phyloP scores from a whole-genome alignment of 2,797 vertebrate genomes.

The Pagetopsis macropterus region DNA sequence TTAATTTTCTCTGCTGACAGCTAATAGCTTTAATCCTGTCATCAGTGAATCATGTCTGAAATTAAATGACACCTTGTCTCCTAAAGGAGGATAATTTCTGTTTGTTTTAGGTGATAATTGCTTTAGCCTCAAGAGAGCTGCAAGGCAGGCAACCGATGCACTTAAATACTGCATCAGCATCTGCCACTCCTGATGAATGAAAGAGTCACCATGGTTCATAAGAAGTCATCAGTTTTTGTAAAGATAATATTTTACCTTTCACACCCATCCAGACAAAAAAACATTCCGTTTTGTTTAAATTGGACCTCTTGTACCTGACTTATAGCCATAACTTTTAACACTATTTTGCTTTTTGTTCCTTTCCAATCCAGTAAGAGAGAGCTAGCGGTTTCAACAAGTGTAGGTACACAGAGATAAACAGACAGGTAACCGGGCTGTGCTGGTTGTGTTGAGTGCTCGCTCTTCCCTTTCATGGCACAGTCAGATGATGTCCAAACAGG shows the following conservation, averaged over 20 bases:
- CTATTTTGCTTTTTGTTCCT: constrained; percentile 48
- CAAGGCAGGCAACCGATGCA: constrained; percentile 12
- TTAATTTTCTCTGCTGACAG: constrained; percentile 19
- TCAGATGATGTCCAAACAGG: constrained; percentile 22
- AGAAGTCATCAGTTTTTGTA: neutral
- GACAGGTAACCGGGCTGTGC: constrained; percentile 84
- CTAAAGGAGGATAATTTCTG: constrained; percentile 52
- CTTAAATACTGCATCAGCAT: constrained; percentile 28
- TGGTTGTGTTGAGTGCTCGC: constrained; percentile 65
- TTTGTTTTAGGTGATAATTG: constrained; percentile 63
- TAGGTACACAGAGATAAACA: constrained; percentile 79
- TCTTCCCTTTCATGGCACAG: constrained; percentile 37
- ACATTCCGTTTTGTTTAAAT: neutral
- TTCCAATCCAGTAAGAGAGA: constrained; percentile 67
- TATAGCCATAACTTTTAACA: constrained; percentile 29
- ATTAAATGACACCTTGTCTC: constrained; percentile 58
- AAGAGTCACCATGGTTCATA: constrained; percentile 7
- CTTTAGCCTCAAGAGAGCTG: constrained; percentile 44
- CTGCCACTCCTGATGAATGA: constrained; percentile 18
- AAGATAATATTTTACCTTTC: neutral
- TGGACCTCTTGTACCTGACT: neutral
- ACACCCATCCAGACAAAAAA: neutral
- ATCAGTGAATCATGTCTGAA: constrained; percentile 66
- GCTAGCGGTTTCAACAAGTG: constrained; percentile 72
- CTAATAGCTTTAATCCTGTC: constrained; percentile 44